Evolutionary conservation across 2,888 invertebrate species (phyloP), one percentile per base, ranked within the genome.

Genomic region (Hirtodrosophila duncani): DNA sequence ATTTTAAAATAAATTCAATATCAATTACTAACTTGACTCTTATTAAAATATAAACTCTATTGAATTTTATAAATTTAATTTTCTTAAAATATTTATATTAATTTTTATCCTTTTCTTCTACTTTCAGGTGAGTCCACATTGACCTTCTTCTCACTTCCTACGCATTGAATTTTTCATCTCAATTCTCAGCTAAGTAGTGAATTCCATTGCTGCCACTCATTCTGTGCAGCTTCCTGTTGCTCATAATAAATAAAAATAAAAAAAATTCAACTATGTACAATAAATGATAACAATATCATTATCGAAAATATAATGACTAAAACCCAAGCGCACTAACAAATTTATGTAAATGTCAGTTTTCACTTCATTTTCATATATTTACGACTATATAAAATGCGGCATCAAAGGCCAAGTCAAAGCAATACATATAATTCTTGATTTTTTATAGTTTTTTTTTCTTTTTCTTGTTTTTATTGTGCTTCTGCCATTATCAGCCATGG

Each of bases 401-500:
- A 33, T 34, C 41, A 50, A 46, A 56, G 64, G 39, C 23, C 42
- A 33, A 46, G 10, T 18, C 21, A 24, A 24, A 39, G 27, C 21
- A 31, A 39, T n/a, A n/a, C n/a, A n/a, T n/a, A n/a, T n/a, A n/a
- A n/a, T n/a, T n/a, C n/a, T n/a, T n/a, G n/a, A 39, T 45, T 60
- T 59, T 48, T 45, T 26, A 45, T 56, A 13, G 39, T 37, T 43
- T 33, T 44, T 10, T 16, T 24, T 38, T 31, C 8, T 11, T 36
- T 20, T 56, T 29, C 16, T 17, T 27, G 24, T 23, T 21, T 24
- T 11, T 16, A 1, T n/a, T 39, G 14, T 14, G n/a, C 21, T 51
- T 36, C 16, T 30, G 29, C 13, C 37, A 57, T 50, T 67, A 77
- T 80, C 81, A 53, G 49, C 43, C 21, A 9, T 20, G n/a, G 17